Evolutionary conservation across 1,140 invertebrate genomes (phyloP), one percentile per base, ranked within the genome.

Genomic region (Apocrypta bakeri): DNA sequence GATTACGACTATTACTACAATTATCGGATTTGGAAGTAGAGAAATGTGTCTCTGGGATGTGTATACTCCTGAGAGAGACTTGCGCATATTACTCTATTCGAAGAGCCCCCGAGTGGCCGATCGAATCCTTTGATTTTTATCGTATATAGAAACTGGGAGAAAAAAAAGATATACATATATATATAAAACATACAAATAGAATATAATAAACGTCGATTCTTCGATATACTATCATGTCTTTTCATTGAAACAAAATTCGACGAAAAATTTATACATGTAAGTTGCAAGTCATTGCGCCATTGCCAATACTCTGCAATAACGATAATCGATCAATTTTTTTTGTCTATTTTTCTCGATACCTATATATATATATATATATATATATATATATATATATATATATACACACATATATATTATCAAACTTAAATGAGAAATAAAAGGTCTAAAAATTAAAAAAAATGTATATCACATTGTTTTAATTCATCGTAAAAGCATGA

Each of bases 11-110:
- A 68, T 68, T n/a, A 56, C 17, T 11, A 80, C 21, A 75, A 75
- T 82, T 78, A 83, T 83, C 75, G 81, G 69, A 77, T 83, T 83
- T 74, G 69, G 61, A 83, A 79, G 76, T 83, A 83, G 76, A 83
- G 75, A 74, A 48, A 63, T n/a, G 29, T 27, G 48, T 63, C 27
- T 48, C 40, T 25, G 69, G 29, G 37, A 4, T 24, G 9, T 14
- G 7, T 29, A 42, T 21, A 24, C 3, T 9, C 9, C 9, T 31
- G 14, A 12, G 31, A 1, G 29, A 72, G 69, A 24, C 33, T 24
- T n/a, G 40, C 33, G 69, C 25, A 7, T 72, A 72, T 12, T 42
- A 9, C 24, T 27, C 2, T 33, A 14, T 37, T 71, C 14, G 25
- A 27, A 72, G 61, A 61, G 12, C 61, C 21, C 31, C n/a, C 56